phyloP scores from a whole-genome alignment of 64 coral and sea anemone genomes.

The Porites lutea region DNA sequence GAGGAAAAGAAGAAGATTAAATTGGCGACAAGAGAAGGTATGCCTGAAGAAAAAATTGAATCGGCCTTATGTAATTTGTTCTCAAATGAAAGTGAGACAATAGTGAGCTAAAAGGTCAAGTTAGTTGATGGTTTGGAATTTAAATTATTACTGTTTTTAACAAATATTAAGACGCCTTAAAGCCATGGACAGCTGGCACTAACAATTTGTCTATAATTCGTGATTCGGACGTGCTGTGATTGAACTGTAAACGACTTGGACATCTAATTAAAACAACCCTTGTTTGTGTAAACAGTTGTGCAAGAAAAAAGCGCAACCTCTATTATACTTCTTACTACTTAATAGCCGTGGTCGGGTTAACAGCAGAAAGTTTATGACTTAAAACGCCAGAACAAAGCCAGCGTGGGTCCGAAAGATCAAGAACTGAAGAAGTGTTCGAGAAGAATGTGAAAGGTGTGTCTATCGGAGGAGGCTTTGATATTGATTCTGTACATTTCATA shows the following conservation, averaged over 20 bases:
- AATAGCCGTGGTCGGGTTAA: too few relatives aligned
- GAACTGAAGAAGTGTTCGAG: neutral
- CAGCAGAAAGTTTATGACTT: too few relatives aligned
- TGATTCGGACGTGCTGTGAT: neutral
- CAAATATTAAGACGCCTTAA: neutral
- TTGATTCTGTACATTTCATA: neutral
- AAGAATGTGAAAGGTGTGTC: neutral
- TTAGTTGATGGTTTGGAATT: neutral
- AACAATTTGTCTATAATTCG: neutral
- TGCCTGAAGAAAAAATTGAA: neutral
- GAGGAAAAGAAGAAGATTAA: neutral
- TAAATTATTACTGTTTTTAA: neutral
- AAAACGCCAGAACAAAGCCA: too few relatives aligned
- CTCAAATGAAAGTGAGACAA: neutral
- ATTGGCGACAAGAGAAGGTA: neutral
- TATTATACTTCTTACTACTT: too few relatives aligned
- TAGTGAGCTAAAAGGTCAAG: neutral
- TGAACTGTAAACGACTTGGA: too few relatives aligned
- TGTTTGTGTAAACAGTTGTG: too few relatives aligned
- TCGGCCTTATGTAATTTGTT: neutral
- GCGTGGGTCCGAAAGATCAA: too few relatives aligned
- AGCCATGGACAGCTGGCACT: conserved; percentile 6
- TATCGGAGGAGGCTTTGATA: neutral
- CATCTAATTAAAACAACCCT: too few relatives aligned
- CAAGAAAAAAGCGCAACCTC: too few relatives aligned